A percentile compares a stretch with the other conserved stretches of the same genome.
These are phyloP conservation scores for Takifugu rubripes DNA, from an alignment of 2,797 vertebrate genomes.

Conservation along the genomic window DNA sequence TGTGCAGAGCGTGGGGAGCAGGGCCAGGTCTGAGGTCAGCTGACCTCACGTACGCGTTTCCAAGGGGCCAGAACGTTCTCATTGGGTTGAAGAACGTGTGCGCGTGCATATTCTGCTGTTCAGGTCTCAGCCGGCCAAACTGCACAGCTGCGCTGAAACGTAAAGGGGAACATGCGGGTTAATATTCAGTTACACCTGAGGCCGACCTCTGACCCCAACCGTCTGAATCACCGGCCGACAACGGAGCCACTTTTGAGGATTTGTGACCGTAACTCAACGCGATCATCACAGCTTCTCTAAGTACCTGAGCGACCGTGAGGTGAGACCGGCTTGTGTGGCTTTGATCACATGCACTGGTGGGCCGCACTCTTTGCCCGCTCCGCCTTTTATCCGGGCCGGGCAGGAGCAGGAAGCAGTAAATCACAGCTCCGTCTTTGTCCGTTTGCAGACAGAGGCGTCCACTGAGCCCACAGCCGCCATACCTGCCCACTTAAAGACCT, in stretches of 20 bases:
- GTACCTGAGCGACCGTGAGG: constrained; percentile 33
- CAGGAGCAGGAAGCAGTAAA: constrained; percentile 58
- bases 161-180: constrained; percentile 51
- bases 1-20: too few relatives aligned
- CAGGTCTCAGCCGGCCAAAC: constrained; percentile 13
- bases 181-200: constrained; percentile 47
- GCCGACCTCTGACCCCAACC: constrained; percentile 36
- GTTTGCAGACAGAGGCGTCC: constrained; percentile 55
- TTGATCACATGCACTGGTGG: constrained; percentile 34
- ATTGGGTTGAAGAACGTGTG: too few relatives aligned
- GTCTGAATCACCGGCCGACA: constrained; percentile 42
- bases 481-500: constrained; percentile 69
- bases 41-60: too few relatives aligned
- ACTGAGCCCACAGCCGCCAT: constrained; percentile 63
- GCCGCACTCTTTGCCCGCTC: constrained; percentile 44
- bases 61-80: too few relatives aligned
- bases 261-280: constrained; percentile 39
- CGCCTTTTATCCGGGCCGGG: constrained; percentile 59
- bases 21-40: too few relatives aligned
- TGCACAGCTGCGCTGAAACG: constrained; percentile 50
- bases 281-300: constrained; percentile 32
- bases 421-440: constrained; percentile 66
- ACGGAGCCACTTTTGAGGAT: constrained; percentile 50
- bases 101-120: neutral
- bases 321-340: constrained; percentile 45